phyloP scores from a whole-genome alignment of 2,797 vertebrate genomes.

The Apogon hyalosoma region DNA sequence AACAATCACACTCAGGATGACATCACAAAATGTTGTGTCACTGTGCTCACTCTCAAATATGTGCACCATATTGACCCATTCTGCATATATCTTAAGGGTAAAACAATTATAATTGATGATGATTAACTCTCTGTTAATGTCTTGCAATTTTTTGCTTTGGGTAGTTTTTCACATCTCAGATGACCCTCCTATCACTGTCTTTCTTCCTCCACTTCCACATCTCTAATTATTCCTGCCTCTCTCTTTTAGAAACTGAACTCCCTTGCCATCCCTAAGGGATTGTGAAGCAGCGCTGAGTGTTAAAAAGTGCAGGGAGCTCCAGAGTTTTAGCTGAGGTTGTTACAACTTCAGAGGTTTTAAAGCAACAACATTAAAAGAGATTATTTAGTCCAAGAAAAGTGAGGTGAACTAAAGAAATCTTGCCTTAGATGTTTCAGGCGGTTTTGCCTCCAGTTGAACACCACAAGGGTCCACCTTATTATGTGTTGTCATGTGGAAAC shows the following conservation, averaged over 20 bases:
- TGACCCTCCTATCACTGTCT: not conserved
- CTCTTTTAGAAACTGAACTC: conserved; percentile 17
- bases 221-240: conserved; percentile 23
- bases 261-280: conserved; percentile 26
- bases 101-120: conserved; percentile 1
- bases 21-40: too few species aligned
- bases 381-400: conserved; percentile 29
- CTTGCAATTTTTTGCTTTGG: not conserved
- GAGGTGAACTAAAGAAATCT: conserved; percentile 20
- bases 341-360: conserved; percentile 40
- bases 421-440: not conserved
- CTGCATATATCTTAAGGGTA: not conserved
- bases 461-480: not conserved
- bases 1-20: too few species aligned
- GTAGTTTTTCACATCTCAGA: conserved; percentile 5
- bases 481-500: too few species aligned
- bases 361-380: conserved; percentile 20
- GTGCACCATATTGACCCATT: not conserved
- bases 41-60: not conserved
- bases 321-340: conserved; percentile 17
- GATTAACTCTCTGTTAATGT: conserved; percentile 6
- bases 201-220: conserved; percentile 2
- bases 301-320: conserved; percentile 23
- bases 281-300: conserved; percentile 27
- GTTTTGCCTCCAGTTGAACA: not conserved